Evolutionary conservation across 2,113 vertebrate species (phyloP), one percentile per base, ranked within the genome.

Genomic region (Lynx canadensis): DNA sequence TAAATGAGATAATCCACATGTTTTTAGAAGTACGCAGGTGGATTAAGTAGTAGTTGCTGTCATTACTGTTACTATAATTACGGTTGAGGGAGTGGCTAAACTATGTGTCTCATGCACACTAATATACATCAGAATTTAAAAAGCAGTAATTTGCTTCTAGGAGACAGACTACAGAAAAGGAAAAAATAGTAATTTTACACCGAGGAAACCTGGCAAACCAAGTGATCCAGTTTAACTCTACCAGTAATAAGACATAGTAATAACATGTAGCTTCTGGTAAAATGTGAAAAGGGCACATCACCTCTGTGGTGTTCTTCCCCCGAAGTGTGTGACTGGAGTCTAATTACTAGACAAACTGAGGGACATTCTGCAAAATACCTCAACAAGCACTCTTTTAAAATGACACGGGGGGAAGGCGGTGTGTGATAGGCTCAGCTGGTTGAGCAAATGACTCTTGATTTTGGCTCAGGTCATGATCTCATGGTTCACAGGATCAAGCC

Each of bases 51-150:
- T 27, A 80, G 31, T 10, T 36, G 31, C n/a, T 74, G 74, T 55
- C 71, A 31, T 23, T 63, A 57, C 13, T 33, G 36, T 76, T 48
- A 82, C 19, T 57, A 45, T 50, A 81, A 89, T 93, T 52, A 76
- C 76, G 29, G 68, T 18, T 16, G 10, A 78, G 45, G 36, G 45
- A 82, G 45, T 45, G 38, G 65, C 78, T 84, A 52, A 86, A 19
- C 52, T 45, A 74, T 74, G 63, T 84, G 82, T 89, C 33, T 50
- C 12, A 29, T 31, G 7, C 31, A 78, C 36, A 83, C 7, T 10
- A 18, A n/a, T 13, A 21, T 27, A 94, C 23, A 96, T 60, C 14
- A 92, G 38, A 87, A 87, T 63, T 96, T 95, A 57, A 95, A 90
- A 89, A 82, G 84, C 25, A 91, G 63, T 5, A 7, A 85, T 91